Evolutionary conservation across 1,140 invertebrate genomes (phyloP).

Genomic region (Macrosteles quadrilineatus): DNA sequence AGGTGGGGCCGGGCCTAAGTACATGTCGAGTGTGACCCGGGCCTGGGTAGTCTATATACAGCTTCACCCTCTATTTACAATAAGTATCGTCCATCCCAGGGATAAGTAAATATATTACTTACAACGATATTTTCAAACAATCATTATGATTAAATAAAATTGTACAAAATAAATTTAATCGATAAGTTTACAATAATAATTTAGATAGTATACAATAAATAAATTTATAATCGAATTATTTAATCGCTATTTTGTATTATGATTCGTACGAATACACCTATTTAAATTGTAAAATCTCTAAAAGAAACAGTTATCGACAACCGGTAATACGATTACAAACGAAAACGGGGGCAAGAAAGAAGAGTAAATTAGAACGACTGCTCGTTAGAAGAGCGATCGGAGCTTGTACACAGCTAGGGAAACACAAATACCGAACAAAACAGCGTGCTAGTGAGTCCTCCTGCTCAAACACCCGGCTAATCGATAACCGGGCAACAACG

Average conservation of each 20-base stretch:
- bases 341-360: slow-evolving; percentile 20
- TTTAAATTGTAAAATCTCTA: slow-evolving; percentile 15
- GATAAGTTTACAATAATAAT: slow-evolving; percentile 25
- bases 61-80: slow-evolving; percentile 8
- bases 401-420: slow-evolving; percentile 22
- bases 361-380: slow-evolving; percentile 20
- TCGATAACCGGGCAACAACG: background rate
- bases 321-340: background rate
- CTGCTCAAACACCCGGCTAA: background rate
- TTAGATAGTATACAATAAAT: slow-evolving; percentile 25
- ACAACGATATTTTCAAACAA: slow-evolving; percentile 13
- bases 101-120: slow-evolving; percentile 15
- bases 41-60: slow-evolving; percentile 18
- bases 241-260: slow-evolving; percentile 20
- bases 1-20: slow-evolving; percentile 9
- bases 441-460: background rate
- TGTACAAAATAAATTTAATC: slow-evolving; percentile 23
- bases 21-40: background rate
- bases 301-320: slow-evolving; percentile 19
- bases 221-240: slow-evolving; percentile 6
- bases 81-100: slow-evolving; percentile 21
- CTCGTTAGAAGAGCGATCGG: background rate
- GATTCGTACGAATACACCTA: slow-evolving; percentile 20
- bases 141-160: slow-evolving; percentile 22
- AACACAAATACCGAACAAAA: slow-evolving; percentile 18